Evolutionary conservation across 2,797 vertebrate genomes (phyloP), one percentile per base, ranked within the genome.

Genomic region (Geotrypetes seraphini): DNA sequence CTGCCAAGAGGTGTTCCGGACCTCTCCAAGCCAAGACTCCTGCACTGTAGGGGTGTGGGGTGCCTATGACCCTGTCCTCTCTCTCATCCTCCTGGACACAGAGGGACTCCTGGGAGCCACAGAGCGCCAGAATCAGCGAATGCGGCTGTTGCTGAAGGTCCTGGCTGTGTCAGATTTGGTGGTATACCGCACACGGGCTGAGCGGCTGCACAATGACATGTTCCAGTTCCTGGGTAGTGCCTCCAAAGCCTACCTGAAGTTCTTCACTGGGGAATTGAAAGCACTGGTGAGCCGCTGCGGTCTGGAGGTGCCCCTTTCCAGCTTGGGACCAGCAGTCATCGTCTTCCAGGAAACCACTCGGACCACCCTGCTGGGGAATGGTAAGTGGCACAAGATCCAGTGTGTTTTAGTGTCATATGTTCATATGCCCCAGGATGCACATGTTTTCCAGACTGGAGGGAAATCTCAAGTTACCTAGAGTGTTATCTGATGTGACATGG

Each of bases 121-220:
- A 3, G 66, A 54, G 25, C 74, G 86, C 33, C 81, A 81, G 60
- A 86, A 82, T 60, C 85, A 85, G 57, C 71, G 83, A 10, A 79
- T 85, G 75, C 67, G 86, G 10, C 71, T 89, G 40, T 68, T 88
- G 33, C 60, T 89, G 10, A 89, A 88, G 74, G 83, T 88, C 5
- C 59, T 89, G 66, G 87, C 87, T 0, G 77, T 89, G 41, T 89
- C 87, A 1, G 87, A 89, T 19, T 50, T 88, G 8, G 84, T 75
- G 1, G 32, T 89, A 25, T 88, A 88, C 57, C 84, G 86, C 17
- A 88, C 86, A 1, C 73, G 86, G 19, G 87, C 87, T 0, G 85
- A 89, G 65, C 72, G 87, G 19, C 75, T 89, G 31, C 86, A 88
- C 69, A 88, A 87, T 6, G 85, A 89, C 68, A 84, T 89, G 81